Percentiles rank a stretch among this genome's conserved stretches.
Conservation (phyloP, 2,888 invertebrate genomes). For the Cynaeus angustus region DNA sequence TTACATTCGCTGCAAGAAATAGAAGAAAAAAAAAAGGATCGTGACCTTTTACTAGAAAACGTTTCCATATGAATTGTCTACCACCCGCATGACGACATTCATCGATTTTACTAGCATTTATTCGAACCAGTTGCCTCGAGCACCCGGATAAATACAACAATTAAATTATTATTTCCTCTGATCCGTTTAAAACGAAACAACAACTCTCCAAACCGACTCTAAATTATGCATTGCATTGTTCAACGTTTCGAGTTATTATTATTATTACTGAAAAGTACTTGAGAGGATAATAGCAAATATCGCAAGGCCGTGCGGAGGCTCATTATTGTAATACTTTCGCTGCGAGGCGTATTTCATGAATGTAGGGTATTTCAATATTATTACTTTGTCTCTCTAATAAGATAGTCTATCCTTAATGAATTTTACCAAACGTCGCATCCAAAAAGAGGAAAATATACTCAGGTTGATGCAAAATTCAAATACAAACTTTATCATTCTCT, state of each 20-base stretch:
- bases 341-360: slow-evolving; percentile 8
- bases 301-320: slow-evolving; percentile 6
- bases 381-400: slow-evolving; percentile 21
- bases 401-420: not conserved
- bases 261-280: not conserved
- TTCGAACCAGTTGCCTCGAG: not conserved
- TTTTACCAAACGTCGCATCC: not conserved
- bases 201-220: not conserved
- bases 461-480: too few relatives aligned
- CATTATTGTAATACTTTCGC: slow-evolving; percentile 18
- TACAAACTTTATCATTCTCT: too few relatives aligned
- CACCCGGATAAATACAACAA: slow-evolving; percentile 1
- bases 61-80: too few relatives aligned
- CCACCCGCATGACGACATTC: not conserved
- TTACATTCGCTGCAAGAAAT: too few relatives aligned
- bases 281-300: slow-evolving; percentile 3
- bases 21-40: too few relatives aligned
- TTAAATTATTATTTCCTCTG: slow-evolving; percentile 10
- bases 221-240: slow-evolving; percentile 12
- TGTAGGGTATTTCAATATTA: slow-evolving; percentile 12
- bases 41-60: too few relatives aligned
- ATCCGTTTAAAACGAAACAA: slow-evolving; percentile 5
- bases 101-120: not conserved
- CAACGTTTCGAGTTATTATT: slow-evolving; percentile 6
- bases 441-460: not conserved